Conservation (phyloP, 2,797 vertebrate species). For the Molossus alvarezi region DNA sequence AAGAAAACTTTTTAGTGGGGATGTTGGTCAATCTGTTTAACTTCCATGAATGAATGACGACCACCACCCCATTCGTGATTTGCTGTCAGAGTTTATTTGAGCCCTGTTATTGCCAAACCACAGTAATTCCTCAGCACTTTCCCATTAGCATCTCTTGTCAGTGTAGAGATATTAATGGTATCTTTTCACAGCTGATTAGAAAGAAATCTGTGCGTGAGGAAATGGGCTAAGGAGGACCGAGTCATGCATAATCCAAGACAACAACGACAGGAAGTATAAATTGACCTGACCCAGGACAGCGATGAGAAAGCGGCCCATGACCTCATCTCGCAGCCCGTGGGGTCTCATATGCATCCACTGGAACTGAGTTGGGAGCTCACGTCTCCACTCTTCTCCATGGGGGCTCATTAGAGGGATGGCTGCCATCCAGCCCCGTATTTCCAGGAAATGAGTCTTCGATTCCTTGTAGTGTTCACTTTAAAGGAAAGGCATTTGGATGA, state of each 20-base stretch:
- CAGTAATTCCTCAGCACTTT: neutral
- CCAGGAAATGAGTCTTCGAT: slow-evolving; percentile 71
- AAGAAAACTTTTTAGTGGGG: neutral
- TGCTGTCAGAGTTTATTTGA: neutral
- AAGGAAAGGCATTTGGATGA: neutral
- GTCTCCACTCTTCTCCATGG: neutral
- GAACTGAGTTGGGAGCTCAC: slow-evolving; percentile 48
- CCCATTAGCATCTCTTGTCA: slow-evolving; percentile 16
- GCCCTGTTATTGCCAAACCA: neutral
- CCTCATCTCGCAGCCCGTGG: slow-evolving; percentile 42
- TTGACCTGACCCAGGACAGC: slow-evolving; percentile 28
- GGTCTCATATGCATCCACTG: neutral
- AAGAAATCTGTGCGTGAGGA: slow-evolving; percentile 53
- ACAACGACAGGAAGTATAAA: slow-evolving; percentile 53
- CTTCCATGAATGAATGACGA: neutral
- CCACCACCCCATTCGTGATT: neutral
- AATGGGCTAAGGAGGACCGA: slow-evolving; percentile 26
- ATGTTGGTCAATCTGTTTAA: neutral
- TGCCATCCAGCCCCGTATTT: slow-evolving; percentile 38
- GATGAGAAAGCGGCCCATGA: slow-evolving; percentile 68
- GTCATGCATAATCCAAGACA: slow-evolving; percentile 43
- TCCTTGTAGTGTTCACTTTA: neutral
- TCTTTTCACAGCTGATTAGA: slow-evolving; percentile 45
- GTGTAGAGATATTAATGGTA: neutral
- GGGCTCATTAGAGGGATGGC: slow-evolving; percentile 64